These are phyloP conservation scores for Chrysomallon squamiferum DNA, from an alignment of 1,140 invertebrate species.

Conservation along the genomic window DNA sequence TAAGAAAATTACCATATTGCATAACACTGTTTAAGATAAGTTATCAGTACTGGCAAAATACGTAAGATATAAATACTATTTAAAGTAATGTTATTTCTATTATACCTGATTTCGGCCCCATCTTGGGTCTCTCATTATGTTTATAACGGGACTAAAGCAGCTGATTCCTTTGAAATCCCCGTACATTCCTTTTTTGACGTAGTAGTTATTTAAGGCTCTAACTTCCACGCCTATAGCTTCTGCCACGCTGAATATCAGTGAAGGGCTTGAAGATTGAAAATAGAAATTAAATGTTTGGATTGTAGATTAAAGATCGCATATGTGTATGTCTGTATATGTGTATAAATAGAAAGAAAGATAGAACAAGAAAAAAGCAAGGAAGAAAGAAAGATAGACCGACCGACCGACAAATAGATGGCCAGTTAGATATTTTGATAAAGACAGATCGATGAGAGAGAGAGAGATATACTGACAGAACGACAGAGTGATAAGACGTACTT, in stretches of 20 bases:
- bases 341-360: neutral
- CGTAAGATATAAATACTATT: too few relatives aligned
- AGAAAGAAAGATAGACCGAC: too few relatives aligned
- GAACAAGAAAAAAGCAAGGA: neutral
- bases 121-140: conserved; percentile 57
- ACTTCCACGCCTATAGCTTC: conserved; percentile 46
- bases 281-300: neutral
- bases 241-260: conserved; percentile 35
- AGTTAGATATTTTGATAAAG: too few relatives aligned
- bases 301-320: neutral
- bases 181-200: conserved; percentile 15
- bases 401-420: too few relatives aligned
- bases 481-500: conserved; percentile 34
- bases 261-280: conserved; percentile 15
- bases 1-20: too few relatives aligned
- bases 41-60: too few relatives aligned
- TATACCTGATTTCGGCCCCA: conserved; percentile 58
- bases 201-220: conserved; percentile 40
- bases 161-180: conserved; percentile 26
- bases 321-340: neutral
- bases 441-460: too few relatives aligned
- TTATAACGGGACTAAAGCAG: conserved; percentile 54
- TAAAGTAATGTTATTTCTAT: too few relatives aligned
- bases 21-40: too few relatives aligned
- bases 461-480: too few relatives aligned